Evolutionary conservation across 2,888 invertebrate species (phyloP).

Genomic region (Acleris literana): DNA sequence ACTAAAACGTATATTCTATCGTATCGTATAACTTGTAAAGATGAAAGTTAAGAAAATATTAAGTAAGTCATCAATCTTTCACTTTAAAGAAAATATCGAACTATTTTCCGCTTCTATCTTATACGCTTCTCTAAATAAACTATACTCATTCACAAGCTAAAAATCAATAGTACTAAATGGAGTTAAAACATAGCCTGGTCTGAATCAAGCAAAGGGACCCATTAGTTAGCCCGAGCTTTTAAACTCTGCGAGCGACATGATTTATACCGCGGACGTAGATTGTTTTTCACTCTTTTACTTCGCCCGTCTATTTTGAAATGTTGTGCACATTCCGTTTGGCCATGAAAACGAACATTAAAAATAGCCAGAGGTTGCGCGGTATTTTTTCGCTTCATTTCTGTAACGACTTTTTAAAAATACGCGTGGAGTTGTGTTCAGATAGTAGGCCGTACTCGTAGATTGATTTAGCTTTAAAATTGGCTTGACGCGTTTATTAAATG

Average conservation of each 20-base stretch:
- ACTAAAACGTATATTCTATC: no score
- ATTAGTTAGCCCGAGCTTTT: constrained; percentile 66
- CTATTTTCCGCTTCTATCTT: no score
- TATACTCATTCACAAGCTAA: constrained; percentile 8
- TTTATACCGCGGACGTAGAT: constrained; percentile 60
- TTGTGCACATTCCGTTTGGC: constrained; percentile 61
- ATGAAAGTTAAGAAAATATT: no score
- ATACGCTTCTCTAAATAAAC: no score
- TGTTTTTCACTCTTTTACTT: constrained; percentile 56
- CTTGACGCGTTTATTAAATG: neutral
- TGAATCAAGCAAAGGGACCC: constrained; percentile 51
- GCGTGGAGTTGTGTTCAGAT: neutral
- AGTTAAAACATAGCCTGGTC: constrained; percentile 50
- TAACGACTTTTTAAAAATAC: constrained; percentile 9
- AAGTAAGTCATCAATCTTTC: no score
- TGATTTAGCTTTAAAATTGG: neutral
- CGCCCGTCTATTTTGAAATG: constrained; percentile 61
- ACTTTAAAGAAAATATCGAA: no score
- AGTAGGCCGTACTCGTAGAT: neutral
- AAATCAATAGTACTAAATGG: constrained; percentile 47
- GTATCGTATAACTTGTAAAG: no score
- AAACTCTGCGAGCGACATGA: constrained; percentile 68
- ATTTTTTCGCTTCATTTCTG: constrained; percentile 11
- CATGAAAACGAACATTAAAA: constrained; percentile 58
- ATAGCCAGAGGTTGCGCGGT: constrained; percentile 45